Evolutionary conservation across 2,888 invertebrate species (phyloP), one percentile per base, ranked within the genome.

Genomic region (Drosophila hamatofila): DNA sequence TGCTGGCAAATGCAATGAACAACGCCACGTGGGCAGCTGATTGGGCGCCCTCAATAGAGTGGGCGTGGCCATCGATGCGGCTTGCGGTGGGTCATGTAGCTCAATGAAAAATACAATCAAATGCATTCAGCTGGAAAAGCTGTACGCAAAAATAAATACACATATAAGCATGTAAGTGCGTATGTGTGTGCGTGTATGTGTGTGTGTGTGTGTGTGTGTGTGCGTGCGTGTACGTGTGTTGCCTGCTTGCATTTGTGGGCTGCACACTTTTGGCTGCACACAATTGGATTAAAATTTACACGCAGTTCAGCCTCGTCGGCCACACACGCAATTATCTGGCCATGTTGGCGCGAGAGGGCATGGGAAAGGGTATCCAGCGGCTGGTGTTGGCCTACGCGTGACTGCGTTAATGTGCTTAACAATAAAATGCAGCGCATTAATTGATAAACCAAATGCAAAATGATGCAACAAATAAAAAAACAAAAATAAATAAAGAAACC

Each of bases 231-330:
- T 77, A 60, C 71, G 59, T 64, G 60, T 63, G 46, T 37, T 65
- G 69, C 12, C 61, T 66, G 75, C 72, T 76, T 80, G 80, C 77
- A 79, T 72, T 84, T 78, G 80, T 72, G 76, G 71, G 82, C 54
- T 71, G 79, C 70, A 79, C 79, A 74, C 81, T 81, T 81, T 75
- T 73, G 85, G 85, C 87, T 80, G 83, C 89, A 88, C 89, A 86
- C 89, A 88, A 88, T 88, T 88, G 89, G 88, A 88, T 88, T 88
- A 88, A 89, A 88, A 88, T 88, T 88, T 88, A 88, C 89, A 88
- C 83, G 88, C 85, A 79, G 61, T 79, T 77, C 85, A 78, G 80
- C 66, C 65, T 80, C 76, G 68, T 33, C 85, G 75, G 72, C 72
- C 80, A 69, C 85, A 85, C 81, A 81, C 83, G 88, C 84, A 84